A percentile compares a stretch with the other conserved stretches of the same genome.
Conservation (phyloP, 2,888 invertebrate genomes). For the Drosophila borealis region DNA sequence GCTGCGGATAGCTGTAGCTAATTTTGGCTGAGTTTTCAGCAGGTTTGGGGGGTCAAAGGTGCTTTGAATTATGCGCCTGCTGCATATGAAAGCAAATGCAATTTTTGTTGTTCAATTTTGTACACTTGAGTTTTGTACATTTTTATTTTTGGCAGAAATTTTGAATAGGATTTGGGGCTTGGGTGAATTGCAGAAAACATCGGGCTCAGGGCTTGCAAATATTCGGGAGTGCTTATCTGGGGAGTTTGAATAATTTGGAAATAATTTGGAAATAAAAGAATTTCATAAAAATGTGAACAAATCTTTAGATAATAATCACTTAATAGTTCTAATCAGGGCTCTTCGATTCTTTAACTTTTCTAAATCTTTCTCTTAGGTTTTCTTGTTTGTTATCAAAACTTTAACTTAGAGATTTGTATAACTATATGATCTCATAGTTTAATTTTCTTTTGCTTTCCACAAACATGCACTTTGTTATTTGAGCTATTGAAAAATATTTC, state of each 20-base stretch:
- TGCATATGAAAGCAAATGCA: constrained; percentile 57
- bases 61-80: constrained; percentile 48
- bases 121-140: constrained; percentile 44
- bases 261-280: not conserved
- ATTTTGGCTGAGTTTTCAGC: constrained; percentile 49
- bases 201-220: too few relatives aligned
- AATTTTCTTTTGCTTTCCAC: constrained; percentile 1
- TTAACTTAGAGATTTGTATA: not conserved
- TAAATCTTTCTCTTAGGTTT: too few relatives aligned
- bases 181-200: not conserved
- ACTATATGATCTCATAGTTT: not conserved
- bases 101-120: constrained; percentile 68
- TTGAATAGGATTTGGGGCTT: not conserved
- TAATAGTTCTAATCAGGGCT: too few relatives aligned
- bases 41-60: constrained; percentile 35
- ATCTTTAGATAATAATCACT: not conserved
- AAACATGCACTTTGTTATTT: constrained; percentile 23
- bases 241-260: not conserved
- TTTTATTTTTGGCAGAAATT: constrained; percentile 19
- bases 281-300: not conserved
- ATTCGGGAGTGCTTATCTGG: not conserved
- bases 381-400: too few relatives aligned
- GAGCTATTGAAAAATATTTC: constrained; percentile 31
- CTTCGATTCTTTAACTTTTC: too few relatives aligned
- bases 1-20: constrained; percentile 50